Evolutionary conservation across 2,113 vertebrate genomes (phyloP), one percentile per base, ranked within the genome.

Genomic region (Copsychus sechellarum): DNA sequence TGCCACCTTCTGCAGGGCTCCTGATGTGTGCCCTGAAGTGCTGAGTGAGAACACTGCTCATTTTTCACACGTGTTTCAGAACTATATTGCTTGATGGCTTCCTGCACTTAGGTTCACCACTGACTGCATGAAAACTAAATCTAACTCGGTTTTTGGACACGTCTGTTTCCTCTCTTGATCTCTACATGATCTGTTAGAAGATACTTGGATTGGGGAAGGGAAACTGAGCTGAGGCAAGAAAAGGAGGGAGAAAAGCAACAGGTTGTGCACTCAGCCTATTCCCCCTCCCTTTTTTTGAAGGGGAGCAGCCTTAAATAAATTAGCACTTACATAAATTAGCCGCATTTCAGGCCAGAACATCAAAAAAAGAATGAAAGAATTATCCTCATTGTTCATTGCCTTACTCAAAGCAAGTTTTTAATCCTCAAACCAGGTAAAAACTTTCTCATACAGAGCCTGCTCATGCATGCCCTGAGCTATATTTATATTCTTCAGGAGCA

Each of bases 231-330:
- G n/a, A 79, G 25, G 48, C 4, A 6, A 80, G 67, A n/a, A 38
- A 69, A 77, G n/a, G 38, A 67, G n/a, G 29, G 56, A 76, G 76
- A 47, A 92, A 90, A 86, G 58, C 67, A 93, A 83, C 64, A 94
- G 72, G 58, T 69, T 73, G 45, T 80, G 42, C 11, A 10, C 20
- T 34, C 53, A 47, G 20, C 15, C 29, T 80, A 15, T 38, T 78
- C 12, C 20, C 9, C 5, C 19, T 57, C 48, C 11, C 4, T 45
- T 56, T 58, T 58, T 57, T 72, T 15, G 20, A 36, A 12, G 10
- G 8, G 3, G 8, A 36, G 8, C 31, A 76, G 12, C 14, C 53
- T 82, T 92, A 74, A 83, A 81, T 77, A 86, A 86, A 54, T 72
- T 11, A 77, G 3, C 16, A 26, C 34, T 76, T 69, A 33, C 73